These are phyloP conservation scores for Atherinomorus stipes DNA, from an alignment of 2,113 vertebrate species.

Conservation along the genomic window DNA sequence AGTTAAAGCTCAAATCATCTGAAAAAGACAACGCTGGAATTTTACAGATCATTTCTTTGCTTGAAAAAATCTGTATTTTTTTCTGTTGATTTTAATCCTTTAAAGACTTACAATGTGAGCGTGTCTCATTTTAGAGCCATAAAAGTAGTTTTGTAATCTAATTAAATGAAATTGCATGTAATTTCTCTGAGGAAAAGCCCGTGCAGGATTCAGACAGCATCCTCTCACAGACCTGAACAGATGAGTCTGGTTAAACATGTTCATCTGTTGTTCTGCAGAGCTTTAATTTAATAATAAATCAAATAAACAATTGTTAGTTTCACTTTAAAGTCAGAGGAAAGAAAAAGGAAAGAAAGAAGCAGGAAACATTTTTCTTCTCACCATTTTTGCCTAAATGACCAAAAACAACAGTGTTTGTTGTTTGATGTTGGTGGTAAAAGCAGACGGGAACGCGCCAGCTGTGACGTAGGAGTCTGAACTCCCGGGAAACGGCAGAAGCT, in stretches of 20 bases:
- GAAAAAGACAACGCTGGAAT: slow-evolving; percentile 16
- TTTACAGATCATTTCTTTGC: slow-evolving; percentile 20
- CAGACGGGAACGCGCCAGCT: no score
- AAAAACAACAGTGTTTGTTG: no score
- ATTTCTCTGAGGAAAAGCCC: no score
- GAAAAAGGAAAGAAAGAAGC: not conserved
- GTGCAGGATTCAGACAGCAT: slow-evolving; percentile 1
- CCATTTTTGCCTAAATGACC: no score
- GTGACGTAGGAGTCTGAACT: no score
- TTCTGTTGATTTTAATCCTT: slow-evolving; percentile 17
- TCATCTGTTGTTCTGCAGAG: slow-evolving; percentile 7
- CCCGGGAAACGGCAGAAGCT: no score
- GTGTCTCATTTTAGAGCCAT: not conserved
- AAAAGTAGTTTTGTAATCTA: not conserved
- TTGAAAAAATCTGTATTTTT: not conserved
- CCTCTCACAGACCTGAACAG: slow-evolving; percentile 30
- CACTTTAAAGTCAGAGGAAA: not conserved
- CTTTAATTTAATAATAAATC: no score
- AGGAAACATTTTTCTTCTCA: no score
- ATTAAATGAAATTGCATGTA: not conserved
- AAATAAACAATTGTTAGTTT: slow-evolving; percentile 29
- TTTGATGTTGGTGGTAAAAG: no score
- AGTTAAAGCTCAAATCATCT: slow-evolving; percentile 12
- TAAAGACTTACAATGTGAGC: not conserved
- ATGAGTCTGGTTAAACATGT: slow-evolving; percentile 44